These are phyloP conservation scores for Oplegnathus fasciatus DNA, from an alignment of 2,113 vertebrate species.

Conservation along the genomic window DNA sequence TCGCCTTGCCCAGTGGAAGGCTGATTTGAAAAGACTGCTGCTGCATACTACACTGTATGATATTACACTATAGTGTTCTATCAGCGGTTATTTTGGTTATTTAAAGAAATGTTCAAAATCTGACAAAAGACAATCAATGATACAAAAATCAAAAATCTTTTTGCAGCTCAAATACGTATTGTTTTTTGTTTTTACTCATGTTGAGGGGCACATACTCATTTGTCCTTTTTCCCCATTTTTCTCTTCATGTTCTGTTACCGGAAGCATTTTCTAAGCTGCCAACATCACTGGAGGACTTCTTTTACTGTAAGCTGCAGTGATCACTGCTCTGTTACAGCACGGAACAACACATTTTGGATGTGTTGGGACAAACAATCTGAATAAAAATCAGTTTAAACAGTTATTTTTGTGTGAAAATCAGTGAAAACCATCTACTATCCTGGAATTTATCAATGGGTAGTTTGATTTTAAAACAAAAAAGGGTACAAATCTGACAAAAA, in stretches of 20 bases:
- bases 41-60: neutral
- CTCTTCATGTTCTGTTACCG: neutral
- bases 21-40: conserved; percentile 3
- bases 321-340: neutral
- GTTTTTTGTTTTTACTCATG: no score
- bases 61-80: neutral
- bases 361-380: no score
- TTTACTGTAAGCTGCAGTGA: neutral
- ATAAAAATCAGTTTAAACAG: no score
- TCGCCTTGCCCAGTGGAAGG: neutral
- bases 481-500: no score
- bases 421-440: no score
- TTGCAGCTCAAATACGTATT: neutral
- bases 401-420: no score
- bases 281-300: neutral
- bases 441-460: no score
- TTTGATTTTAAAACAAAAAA: no score
- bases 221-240: no score
- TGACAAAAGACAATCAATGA: neutral
- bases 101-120: neutral
- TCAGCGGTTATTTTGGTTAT: neutral
- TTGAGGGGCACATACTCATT: no score
- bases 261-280: neutral
- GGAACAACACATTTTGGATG: neutral
- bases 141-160: no score